Evolutionary conservation across 2,888 invertebrate species (phyloP).

Genomic region (Cotesia congregata): DNA sequence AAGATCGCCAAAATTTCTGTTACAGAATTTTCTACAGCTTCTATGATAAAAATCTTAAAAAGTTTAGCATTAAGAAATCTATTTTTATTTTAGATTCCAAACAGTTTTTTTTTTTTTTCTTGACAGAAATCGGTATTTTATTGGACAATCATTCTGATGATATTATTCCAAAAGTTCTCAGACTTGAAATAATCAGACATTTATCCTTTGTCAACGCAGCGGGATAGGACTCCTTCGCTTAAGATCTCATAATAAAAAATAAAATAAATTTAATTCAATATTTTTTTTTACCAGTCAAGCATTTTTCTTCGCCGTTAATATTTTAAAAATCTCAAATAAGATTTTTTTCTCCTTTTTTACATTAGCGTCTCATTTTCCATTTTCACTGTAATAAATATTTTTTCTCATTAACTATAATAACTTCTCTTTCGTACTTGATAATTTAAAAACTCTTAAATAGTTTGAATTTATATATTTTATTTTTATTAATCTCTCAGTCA

Average conservation of each 20-base stretch:
- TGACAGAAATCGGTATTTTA: background rate
- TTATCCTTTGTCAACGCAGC: constrained; percentile 43
- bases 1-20: too few species aligned
- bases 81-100: too few species aligned
- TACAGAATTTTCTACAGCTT: too few species aligned
- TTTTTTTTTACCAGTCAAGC: background rate
- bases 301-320: constrained; percentile 24
- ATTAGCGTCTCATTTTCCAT: background rate
- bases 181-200: constrained; percentile 30
- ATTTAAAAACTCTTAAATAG: constrained; percentile 39
- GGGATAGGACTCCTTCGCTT: constrained; percentile 20
- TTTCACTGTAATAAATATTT: constrained; percentile 27
- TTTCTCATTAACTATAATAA: constrained; percentile 24
- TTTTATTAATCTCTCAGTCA: background rate
- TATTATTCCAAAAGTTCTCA: background rate
- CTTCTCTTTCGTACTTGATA: constrained; percentile 39
- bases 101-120: background rate
- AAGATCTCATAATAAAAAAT: background rate
- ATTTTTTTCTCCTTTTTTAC: background rate
- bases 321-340: background rate
- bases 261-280: background rate
- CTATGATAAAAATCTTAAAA: too few species aligned
- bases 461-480: constrained; percentile 23
- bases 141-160: constrained; percentile 10
- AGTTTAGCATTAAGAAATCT: too few species aligned